Evolutionary conservation across 2,888 invertebrate species (phyloP).

Genomic region (Didymodactylos carnosus): DNA sequence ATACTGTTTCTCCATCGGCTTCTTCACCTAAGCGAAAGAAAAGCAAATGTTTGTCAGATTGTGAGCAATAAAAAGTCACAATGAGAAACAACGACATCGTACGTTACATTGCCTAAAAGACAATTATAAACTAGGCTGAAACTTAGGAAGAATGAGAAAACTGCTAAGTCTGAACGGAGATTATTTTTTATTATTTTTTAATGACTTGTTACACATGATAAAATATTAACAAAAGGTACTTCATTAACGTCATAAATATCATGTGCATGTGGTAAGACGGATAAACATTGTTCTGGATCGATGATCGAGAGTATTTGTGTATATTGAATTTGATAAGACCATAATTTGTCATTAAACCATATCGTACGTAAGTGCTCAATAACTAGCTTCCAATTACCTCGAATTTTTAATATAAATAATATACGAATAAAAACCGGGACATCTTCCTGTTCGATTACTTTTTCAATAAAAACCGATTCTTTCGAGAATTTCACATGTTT

Average conservation of each 20-base stretch:
- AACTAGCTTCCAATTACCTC: not conserved
- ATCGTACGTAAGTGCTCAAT: not conserved
- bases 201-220: not conserved
- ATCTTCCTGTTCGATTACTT: not conserved
- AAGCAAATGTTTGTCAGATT: not conserved
- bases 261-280: not conserved
- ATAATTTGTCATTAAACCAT: not conserved
- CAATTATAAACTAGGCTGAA: not conserved
- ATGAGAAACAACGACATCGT: not conserved
- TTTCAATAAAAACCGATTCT: not conserved
- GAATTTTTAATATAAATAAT: not conserved
- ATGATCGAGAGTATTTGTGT: not conserved
- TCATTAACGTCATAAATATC: not conserved
- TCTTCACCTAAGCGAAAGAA: not conserved
- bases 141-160: no score
- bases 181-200: no score
- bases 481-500: not conserved
- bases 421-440: not conserved
- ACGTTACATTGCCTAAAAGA: not conserved
- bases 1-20: not conserved
- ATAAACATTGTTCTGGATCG: not conserved
- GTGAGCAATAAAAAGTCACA: not conserved
- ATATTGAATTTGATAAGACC: not conserved
- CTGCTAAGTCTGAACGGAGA: no score
- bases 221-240: not conserved